Conservation (phyloP, 2,888 invertebrate genomes). For the Autographa gamma region DNA sequence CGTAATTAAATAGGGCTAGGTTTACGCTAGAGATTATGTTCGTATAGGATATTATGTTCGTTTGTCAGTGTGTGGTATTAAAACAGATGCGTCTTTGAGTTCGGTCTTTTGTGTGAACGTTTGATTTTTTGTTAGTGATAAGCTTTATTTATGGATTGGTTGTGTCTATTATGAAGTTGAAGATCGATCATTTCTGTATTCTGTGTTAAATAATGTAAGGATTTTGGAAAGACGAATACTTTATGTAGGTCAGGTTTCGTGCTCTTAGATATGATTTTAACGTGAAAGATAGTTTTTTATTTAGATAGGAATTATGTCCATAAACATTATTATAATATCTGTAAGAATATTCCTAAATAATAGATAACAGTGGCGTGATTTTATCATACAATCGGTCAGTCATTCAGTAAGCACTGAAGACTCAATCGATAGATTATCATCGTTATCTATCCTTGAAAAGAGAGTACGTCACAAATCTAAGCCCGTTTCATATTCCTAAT, state of each 20-base stretch:
- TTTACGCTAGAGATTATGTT: constrained; percentile 41
- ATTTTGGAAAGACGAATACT: constrained; percentile 1
- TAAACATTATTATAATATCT: neutral
- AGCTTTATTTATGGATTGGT: constrained; percentile 18
- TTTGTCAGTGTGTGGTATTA: neutral
- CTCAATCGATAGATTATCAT: neutral
- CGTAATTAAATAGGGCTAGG: constrained; percentile 49
- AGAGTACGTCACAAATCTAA: neutral
- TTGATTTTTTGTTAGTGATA: constrained; percentile 20
- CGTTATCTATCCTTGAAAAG: neutral
- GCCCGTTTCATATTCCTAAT: neutral
- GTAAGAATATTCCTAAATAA: neutral
- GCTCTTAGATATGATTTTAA: neutral
- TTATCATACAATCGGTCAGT: neutral
- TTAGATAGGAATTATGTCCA: neutral
- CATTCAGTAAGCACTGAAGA: neutral
- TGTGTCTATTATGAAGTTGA: constrained; percentile 5
- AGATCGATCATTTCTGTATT: neutral
- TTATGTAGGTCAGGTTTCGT: constrained; percentile 10
- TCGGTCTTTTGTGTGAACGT: constrained; percentile 15
- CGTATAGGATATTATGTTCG: neutral
- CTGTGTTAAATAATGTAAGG: constrained; percentile 11
- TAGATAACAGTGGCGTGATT: neutral
- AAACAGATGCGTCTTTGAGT: constrained; percentile 20
- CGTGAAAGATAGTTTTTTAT: neutral